These are phyloP conservation scores for Dermatemys mawii DNA, from an alignment of 2,113 vertebrate species.

Conservation along the genomic window DNA sequence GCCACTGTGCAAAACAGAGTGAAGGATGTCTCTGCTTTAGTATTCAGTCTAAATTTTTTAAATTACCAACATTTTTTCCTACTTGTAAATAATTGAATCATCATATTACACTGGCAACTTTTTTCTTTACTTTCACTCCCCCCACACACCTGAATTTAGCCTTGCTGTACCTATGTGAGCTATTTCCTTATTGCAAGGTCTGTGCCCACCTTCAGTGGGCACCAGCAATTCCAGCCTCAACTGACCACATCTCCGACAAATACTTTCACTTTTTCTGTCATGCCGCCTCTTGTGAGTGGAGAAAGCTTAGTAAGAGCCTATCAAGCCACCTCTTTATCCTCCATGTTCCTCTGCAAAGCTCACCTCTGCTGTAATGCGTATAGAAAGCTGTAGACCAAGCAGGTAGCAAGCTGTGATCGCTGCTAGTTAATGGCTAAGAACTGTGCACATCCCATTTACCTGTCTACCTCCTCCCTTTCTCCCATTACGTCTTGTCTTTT, in stretches of 20 bases:
- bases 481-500: background rate
- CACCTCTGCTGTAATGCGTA: rapidly evolving
- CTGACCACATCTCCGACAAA: background rate
- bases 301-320: background rate
- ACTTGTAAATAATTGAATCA: background rate
- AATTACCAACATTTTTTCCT: background rate
- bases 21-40: background rate
- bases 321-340: rapidly evolving
- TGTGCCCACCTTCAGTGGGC: background rate
- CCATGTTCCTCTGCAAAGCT: background rate
- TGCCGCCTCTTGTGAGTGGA: background rate
- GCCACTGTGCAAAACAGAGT: background rate
- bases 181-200: background rate
- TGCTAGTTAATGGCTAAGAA: background rate
- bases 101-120: background rate
- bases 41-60: background rate
- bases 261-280: background rate
- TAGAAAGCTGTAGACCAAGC: background rate
- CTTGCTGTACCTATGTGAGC: background rate
- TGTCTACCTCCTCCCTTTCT: background rate
- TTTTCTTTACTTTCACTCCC: background rate
- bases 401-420: background rate
- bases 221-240: background rate
- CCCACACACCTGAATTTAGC: background rate
- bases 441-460: background rate